phyloP scores from a whole-genome alignment of 2,888 invertebrate species.

The Oscheius sp. region DNA sequence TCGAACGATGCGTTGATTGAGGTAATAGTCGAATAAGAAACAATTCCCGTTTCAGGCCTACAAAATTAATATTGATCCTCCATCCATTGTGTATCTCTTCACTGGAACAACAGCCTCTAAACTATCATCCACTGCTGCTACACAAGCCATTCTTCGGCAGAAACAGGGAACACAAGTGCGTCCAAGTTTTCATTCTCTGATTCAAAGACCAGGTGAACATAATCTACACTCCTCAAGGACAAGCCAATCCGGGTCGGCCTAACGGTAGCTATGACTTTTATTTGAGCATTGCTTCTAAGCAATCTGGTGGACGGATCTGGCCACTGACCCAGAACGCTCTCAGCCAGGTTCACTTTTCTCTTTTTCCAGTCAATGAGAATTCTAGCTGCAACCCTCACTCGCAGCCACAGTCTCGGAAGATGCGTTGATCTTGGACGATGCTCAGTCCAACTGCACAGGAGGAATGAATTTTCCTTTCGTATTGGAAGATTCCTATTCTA shows the following conservation, averaged over 20 bases:
- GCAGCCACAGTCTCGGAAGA: conserved; percentile 39
- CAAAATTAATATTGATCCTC: conserved; percentile 29
- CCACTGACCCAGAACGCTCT: conserved; percentile 34
- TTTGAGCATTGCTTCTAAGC: conserved; percentile 34
- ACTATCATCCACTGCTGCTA: not conserved
- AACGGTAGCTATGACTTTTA: conserved; percentile 6
- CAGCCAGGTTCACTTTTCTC: conserved; percentile 14
- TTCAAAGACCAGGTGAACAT: conserved; percentile 31
- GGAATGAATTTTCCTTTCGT: conserved; percentile 4
- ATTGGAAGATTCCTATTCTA: not conserved
- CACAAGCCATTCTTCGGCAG: not conserved
- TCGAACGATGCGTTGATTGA: conserved; percentile 14
- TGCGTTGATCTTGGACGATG: conserved; percentile 48
- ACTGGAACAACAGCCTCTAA: conserved; percentile 5
- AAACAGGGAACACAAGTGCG: conserved; percentile 26
- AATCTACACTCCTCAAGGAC: conserved; percentile 18
- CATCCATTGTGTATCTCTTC: conserved; percentile 26
- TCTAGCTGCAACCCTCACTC: not conserved
- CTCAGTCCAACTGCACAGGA: conserved; percentile 6
- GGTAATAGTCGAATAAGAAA: not conserved
- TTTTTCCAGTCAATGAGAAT: not conserved
- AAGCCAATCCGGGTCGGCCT: not conserved
- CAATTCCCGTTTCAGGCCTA: conserved; percentile 16
- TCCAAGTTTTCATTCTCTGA: not conserved
- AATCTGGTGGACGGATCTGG: conserved; percentile 54